Base-by-base conservation (phyloP, 1,140 invertebrate species). In the Dendroctonus valens region DNA sequence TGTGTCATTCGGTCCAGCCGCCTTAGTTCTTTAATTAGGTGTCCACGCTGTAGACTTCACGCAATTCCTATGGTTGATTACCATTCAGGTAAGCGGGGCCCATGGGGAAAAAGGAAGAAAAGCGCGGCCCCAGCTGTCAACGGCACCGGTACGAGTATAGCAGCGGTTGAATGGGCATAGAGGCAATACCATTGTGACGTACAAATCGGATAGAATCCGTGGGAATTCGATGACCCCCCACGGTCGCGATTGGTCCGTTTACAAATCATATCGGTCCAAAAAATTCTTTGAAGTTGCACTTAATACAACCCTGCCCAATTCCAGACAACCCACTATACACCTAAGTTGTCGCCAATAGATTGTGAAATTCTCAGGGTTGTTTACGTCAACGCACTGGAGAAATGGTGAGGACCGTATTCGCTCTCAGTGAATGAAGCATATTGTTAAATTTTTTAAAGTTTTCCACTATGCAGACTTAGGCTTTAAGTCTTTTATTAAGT, bases 221-320 rank as follows among this genome's bases (percentile, higher is more conserved):
- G 60, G 60, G 60, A 63, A 63, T 63, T 42, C 60, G 60, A 63
- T 63, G 60, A 63, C 60, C 60, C 60, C 48, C 42, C 11, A 53
- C 12, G 41, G 7, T 6, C 26, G 11, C 53, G 53, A 40, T 55
- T 14, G 53, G 53, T 55, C 9, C 50, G 5, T 14, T n/a, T 48
- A 48, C 46, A 8, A 26, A 26, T 26, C 3, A 26, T 26, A 26
- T 3, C 26, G 1, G 26, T 2, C 3, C 26, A 26, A 26, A 26
- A 26, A 26, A 26, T 3, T 2, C 3, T 26, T 26, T 3, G 1
- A 26, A 26, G 26, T 26, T 26, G 26, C 1, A 26, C 26, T 1
- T 26, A 26, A 26, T 26, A 1, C 26, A 26, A 26, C 26, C 26
- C 26, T 26, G 26, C 1, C 26, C 1, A 26, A 26, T 26, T 3